Percentiles rank a stretch among this genome's conserved stretches.
phyloP scores from a whole-genome alignment of 2,888 invertebrate genomes.

The Hermodice carunculata region DNA sequence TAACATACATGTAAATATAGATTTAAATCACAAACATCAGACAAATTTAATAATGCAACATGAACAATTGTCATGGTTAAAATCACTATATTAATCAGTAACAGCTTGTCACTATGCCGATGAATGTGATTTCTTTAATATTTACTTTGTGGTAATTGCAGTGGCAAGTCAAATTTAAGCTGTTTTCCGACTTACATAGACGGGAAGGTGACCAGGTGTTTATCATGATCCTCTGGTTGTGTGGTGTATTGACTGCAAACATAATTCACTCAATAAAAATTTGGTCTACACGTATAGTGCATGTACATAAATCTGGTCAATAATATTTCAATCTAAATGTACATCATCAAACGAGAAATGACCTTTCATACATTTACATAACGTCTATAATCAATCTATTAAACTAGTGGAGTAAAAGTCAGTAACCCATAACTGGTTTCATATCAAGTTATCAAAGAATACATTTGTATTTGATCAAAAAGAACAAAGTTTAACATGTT shows the following conservation, averaged over 20 bases:
- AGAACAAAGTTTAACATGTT: neutral
- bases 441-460: neutral
- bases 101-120: neutral
- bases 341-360: no score
- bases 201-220: slow-evolving; percentile 67
- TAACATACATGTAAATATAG: no score
- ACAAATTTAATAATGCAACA: neutral
- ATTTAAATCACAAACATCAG: no score
- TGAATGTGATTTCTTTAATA: neutral
- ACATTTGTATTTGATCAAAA: neutral
- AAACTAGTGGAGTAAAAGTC: no score
- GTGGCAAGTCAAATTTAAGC: neutral
- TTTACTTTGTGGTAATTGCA: neutral
- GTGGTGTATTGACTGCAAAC: slow-evolving; percentile 64
- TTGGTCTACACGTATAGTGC: no score
- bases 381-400: no score
- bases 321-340: no score
- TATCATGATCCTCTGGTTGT: slow-evolving; percentile 65
- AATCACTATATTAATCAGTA: neutral
- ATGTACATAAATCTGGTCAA: no score
- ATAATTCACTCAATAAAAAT: no score
- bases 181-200: slow-evolving; percentile 63
- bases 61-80: neutral
- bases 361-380: no score
- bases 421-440: no score